phyloP scores from a whole-genome alignment of 2,797 vertebrate genomes.

The Emys orbicularis region DNA sequence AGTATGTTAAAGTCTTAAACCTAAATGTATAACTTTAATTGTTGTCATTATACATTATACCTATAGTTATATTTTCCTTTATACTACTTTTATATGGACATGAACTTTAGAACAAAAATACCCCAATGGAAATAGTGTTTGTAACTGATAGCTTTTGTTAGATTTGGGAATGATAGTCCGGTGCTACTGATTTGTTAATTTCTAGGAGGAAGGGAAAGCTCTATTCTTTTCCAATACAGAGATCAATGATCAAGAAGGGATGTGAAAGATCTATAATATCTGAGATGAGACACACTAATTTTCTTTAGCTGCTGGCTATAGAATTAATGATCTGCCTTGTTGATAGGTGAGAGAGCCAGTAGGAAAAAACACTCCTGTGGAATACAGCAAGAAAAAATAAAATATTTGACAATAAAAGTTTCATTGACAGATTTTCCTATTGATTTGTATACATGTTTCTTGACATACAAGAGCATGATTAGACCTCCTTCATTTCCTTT shows the following conservation, averaged over 20 bases:
- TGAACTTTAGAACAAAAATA: background rate
- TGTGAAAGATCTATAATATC: background rate
- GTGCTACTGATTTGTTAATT: slow-evolving; percentile 11
- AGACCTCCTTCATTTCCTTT: background rate
- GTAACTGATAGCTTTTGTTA: background rate
- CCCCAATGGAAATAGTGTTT: background rate
- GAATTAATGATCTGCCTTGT: background rate
- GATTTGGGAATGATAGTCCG: background rate
- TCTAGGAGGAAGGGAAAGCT: slow-evolving; percentile 15
- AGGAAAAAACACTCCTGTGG: background rate
- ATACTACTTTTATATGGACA: background rate
- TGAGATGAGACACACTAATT: slow-evolving; percentile 12
- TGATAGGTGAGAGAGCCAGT: background rate
- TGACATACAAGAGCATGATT: background rate
- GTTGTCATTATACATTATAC: background rate
- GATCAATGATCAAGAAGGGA: slow-evolving; percentile 28
- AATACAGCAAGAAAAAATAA: background rate
- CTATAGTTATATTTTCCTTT: background rate
- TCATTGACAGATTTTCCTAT: slow-evolving; percentile 19
- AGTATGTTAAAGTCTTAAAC: background rate
- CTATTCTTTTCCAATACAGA: background rate
- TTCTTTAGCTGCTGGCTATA: slow-evolving; percentile 22
- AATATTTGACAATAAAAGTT: background rate
- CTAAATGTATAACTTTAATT: slow-evolving; percentile 8
- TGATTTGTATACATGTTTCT: background rate